Evolutionary conservation across 2,113 vertebrate species (phyloP).

Genomic region (Passer domesticus): DNA sequence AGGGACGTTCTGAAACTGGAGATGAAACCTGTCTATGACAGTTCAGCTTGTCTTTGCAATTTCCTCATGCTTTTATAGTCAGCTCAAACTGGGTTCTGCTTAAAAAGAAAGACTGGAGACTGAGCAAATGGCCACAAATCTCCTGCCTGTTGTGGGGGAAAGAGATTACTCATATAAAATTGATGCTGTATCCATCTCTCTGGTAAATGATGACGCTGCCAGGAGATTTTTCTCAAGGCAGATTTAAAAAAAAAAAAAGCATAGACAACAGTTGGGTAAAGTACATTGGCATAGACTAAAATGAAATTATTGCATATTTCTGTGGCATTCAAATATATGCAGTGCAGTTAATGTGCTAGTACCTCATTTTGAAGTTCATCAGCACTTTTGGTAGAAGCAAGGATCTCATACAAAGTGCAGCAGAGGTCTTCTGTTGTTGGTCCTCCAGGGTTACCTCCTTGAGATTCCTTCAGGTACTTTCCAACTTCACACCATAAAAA

Average conservation of each 20-base stretch:
- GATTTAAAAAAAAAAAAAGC: not conserved
- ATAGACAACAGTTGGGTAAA: not conserved
- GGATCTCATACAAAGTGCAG: conserved; percentile 93
- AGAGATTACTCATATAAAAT: not conserved
- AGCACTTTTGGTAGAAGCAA: conserved; percentile 87
- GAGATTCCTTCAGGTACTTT: conserved; percentile 82
- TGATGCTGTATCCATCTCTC: not conserved
- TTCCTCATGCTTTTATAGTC: not conserved
- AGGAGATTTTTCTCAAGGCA: not conserved
- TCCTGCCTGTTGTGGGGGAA: not conserved
- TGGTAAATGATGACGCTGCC: not conserved
- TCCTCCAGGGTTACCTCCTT: conserved; percentile 80
- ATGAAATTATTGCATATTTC: not conserved
- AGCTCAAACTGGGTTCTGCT: not conserved
- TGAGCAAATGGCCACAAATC: not conserved
- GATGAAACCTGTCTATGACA: not conserved
- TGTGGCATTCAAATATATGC: not conserved
- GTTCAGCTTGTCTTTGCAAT: not conserved
- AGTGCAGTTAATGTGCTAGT: conserved; percentile 4
- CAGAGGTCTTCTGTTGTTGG: conserved; percentile 91
- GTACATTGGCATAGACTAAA: not conserved
- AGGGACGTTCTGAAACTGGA: not conserved
- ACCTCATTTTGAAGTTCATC: conserved; percentile 99
- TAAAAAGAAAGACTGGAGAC: not conserved
- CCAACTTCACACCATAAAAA: conserved; percentile 89